These are phyloP conservation scores for Stegostoma tigrinum DNA, from an alignment of 2,113 vertebrate genomes.

Conservation along the genomic window DNA sequence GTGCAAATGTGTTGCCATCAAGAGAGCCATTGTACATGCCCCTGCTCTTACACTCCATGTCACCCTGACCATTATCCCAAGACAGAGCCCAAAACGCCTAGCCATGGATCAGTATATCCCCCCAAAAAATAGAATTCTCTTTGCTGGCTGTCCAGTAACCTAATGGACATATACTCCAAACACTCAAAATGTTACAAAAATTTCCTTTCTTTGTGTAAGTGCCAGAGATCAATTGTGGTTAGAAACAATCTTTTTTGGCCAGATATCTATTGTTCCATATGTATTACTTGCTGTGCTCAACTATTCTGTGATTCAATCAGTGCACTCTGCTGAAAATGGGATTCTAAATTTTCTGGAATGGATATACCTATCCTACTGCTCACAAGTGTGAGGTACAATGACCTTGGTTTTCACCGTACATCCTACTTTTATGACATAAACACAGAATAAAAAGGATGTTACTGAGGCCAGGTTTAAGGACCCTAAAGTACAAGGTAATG, in stretches of 20 bases:
- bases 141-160: neutral
- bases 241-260: neutral
- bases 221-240: neutral
- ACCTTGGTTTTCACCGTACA: neutral
- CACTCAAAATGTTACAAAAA: neutral
- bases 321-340: neutral
- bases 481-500: too few species aligned
- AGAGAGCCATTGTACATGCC: neutral
- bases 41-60: neutral
- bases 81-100: neutral
- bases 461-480: too few species aligned
- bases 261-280: neutral
- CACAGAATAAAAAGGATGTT: neutral
- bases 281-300: neutral
- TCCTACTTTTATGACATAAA: neutral
- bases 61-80: neutral
- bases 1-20: neutral
- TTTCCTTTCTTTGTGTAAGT: neutral
- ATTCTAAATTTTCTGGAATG: neutral
- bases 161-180: neutral
- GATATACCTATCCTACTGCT: neutral
- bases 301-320: neutral
- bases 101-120: neutral
- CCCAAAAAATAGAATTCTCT: neutral
- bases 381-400: neutral